These are phyloP conservation scores for Psittacara wagleri DNA, from an alignment of 2,113 vertebrate genomes.

Conservation along the genomic window DNA sequence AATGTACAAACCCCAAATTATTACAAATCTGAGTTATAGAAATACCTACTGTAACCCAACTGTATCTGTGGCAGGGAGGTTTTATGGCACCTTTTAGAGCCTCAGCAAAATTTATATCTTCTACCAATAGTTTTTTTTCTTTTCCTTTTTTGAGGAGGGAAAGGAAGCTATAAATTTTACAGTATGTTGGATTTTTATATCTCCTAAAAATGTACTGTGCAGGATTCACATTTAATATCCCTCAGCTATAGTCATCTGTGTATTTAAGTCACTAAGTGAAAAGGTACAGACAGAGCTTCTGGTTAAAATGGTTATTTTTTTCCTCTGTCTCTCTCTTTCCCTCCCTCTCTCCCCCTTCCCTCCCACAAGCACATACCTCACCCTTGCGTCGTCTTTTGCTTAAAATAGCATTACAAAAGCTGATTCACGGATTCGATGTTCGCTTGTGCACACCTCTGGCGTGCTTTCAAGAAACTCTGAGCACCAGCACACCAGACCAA, in stretches of 20 bases:
- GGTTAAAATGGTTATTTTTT: constrained; percentile 36
- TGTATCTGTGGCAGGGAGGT: constrained; percentile 69
- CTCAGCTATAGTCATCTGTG: constrained; percentile 59
- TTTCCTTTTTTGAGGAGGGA: background rate
- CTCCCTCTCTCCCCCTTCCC: background rate
- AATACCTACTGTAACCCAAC: constrained; percentile 68
- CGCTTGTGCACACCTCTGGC: background rate
- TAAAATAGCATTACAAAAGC: constrained; percentile 5
- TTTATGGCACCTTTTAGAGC: constrained; percentile 77
- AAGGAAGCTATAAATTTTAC: constrained; percentile 75
- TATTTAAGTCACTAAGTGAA: constrained; percentile 69
- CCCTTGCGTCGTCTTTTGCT: background rate
- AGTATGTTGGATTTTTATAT: constrained; percentile 72
- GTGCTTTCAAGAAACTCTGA: background rate
- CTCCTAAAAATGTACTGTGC: constrained; percentile 69
- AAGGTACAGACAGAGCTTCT: constrained; percentile 39
- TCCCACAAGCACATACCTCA: background rate
- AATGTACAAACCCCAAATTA: constrained; percentile 72
- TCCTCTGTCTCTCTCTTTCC: background rate
- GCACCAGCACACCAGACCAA: background rate
- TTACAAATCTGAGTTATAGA: constrained; percentile 65
- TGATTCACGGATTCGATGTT: background rate
- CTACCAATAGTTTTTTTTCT: constrained; percentile 52
- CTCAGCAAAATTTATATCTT: constrained; percentile 74
- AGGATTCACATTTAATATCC: constrained; percentile 67